A percentile compares a stretch with the other conserved stretches of the same genome.
Conservation (phyloP, 2,113 vertebrate genomes). For the Willisornis vidua region DNA sequence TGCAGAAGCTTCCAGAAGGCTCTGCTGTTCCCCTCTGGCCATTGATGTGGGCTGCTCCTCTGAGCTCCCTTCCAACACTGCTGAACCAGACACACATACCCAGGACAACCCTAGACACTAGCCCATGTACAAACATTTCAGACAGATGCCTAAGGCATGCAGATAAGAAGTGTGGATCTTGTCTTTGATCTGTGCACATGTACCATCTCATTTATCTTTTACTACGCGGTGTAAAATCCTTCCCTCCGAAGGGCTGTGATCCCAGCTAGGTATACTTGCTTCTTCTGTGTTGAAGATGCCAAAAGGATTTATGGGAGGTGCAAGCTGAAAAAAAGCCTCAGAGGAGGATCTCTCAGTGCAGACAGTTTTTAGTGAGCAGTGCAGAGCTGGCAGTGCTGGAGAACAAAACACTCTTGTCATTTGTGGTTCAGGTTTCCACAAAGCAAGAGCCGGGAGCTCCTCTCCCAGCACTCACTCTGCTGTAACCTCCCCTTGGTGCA, state of each 20-base stretch:
- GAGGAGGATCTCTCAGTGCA: background rate
- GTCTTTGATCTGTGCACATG: background rate
- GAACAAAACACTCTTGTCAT: background rate
- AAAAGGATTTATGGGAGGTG: background rate
- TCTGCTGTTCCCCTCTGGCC: background rate
- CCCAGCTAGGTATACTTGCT: background rate
- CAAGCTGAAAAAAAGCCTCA: background rate
- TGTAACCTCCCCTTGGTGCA: accelerated
- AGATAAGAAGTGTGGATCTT: background rate
- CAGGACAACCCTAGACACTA: background rate
- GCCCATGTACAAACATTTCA: background rate
- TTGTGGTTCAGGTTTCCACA: background rate
- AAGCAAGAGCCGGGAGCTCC: accelerated
- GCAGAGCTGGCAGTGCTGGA: background rate
- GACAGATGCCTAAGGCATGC: background rate
- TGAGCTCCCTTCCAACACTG: background rate
- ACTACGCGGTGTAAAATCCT: background rate
- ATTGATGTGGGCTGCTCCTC: background rate
- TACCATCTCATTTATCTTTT: background rate
- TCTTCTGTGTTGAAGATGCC: background rate
- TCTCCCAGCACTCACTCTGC: background rate
- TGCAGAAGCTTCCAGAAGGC: background rate
- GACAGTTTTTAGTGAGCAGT: background rate
- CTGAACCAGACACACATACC: background rate
- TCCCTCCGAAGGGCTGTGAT: background rate